Evolutionary conservation across 1,140 invertebrate species (phyloP), one percentile per base, ranked within the genome.

Genomic region (Tachypleus tridentatus): DNA sequence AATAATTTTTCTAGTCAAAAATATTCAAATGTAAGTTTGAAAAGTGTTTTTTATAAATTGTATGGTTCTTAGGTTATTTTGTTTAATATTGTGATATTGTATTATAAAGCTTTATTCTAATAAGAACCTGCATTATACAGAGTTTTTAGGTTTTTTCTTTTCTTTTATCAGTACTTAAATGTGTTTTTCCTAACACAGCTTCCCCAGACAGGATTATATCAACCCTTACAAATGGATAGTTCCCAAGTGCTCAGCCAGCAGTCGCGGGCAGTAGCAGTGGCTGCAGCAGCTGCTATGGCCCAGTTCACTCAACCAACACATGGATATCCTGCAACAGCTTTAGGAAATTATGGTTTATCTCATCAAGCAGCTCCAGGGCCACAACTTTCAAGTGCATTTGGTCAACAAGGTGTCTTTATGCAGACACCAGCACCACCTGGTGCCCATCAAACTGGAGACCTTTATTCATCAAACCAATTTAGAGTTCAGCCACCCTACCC

Each of bases 381-480:
- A 63, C 72, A 74, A 48, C 73, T 71, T 48, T 70, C 74, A 58
- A 76, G 72, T 70, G 84, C 83, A 7, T 87, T 83, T 74, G 86
- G 82, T 66, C 84, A 86, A 58, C 84, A 84, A 69, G 85, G 82
- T 52, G 80, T 84, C 72, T 85, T 86, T 70, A 75, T 87, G 67
- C 85, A 82, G 70, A 82, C 84, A 54, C 78, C 79, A 11, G 78
- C 75, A 62, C 78, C 84, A n/a, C 80, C 80, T 54, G 77, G 79
- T 3, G 78, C 80, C 47, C 80, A 80, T 10, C 77, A 80, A 66
- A 83, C 84, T 50, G 81, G 85, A 3, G 89, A 92, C 70, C 84
- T 91, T 77, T 91, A 90, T 77, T 86, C 85, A 71, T 87, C 83
- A 72, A 82, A 83, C 60, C 87, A 87, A 73, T 89, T 86, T 72